Base-by-base conservation (phyloP, 2,113 vertebrate species). In the Ptilonorhynchus violaceus region DNA sequence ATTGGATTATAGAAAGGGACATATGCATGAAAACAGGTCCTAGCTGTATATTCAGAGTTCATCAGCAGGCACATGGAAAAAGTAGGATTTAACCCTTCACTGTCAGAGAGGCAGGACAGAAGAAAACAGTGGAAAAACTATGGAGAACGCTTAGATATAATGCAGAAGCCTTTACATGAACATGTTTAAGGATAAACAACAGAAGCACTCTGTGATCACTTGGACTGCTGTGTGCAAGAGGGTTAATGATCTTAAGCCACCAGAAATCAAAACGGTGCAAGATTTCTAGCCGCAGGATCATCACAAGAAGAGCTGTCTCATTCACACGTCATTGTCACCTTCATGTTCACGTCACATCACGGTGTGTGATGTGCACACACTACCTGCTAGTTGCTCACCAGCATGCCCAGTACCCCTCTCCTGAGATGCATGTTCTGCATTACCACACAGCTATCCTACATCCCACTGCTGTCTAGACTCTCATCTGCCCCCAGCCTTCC, bases 1-100 rank as follows among this genome's bases (percentile, higher is more conserved):
- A 97, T 47, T 92, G 93, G 96, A 96, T 97, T 97, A 96, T 53
- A 70, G 49, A 81, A 78, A 85, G 23, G 76, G 80, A 93, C 79
- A 80, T 50, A 84, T 30, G 60, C 10, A 1, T 87, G 91, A 94
- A 92, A 92, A 84, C 41, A 87, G 72, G 93, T 94, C 80, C 85
- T 72, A 56, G 88, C 64, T 91, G 88, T 86, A 72, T 77, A 95
- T 94, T 92, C 92, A 72, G 72, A 84, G 77, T 75, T 91, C 86
- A 82, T 81, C 88, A 83, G 63, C 82, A 82, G 80, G 39, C 88
- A 68, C 5, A 5, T 12, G 21, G 50, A 68, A 60, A 72, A 88
- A 67, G 22, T 22, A 11, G 15, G 42, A 39, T 73, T 93, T 95
- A 94, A 96, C 92, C 66, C 89, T 69, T 91, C 33, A 9, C 12